phyloP scores from a whole-genome alignment of 2,113 vertebrate species.

The Oenanthe melanoleuca region DNA sequence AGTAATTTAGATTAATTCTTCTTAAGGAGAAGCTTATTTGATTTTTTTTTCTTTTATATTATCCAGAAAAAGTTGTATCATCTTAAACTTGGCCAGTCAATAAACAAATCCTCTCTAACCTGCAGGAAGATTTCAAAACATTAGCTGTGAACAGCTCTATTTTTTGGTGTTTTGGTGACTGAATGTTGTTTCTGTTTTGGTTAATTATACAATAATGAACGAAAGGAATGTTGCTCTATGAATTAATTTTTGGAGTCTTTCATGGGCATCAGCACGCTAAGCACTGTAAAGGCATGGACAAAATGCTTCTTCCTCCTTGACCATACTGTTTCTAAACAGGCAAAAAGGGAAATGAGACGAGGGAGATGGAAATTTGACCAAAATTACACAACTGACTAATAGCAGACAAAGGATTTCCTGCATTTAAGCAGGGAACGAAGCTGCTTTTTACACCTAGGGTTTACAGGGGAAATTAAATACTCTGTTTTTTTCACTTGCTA shows the following conservation, averaged over 20 bases:
- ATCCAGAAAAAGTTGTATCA: neutral
- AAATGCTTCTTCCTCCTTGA: neutral
- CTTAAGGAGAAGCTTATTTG: neutral
- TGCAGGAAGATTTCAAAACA: neutral
- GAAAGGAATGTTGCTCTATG: neutral
- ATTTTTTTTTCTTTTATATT: neutral
- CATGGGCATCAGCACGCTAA: neutral
- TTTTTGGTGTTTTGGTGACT: neutral
- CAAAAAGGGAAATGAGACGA: slow-evolving; percentile 25
- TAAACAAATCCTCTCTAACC: neutral
- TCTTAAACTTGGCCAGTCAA: neutral
- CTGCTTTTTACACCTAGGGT: neutral
- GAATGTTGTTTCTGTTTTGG: neutral
- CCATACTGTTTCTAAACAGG: neutral
- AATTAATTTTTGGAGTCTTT: neutral
- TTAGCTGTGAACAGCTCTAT: neutral
- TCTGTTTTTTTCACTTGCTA: neutral
- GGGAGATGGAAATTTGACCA: neutral
- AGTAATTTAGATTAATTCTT: neutral
- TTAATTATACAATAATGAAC: neutral
- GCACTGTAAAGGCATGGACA: neutral
- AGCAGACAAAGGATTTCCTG: neutral
- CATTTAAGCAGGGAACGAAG: neutral
- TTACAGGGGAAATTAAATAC: neutral
- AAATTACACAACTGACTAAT: neutral